Conservation (phyloP, 2,888 invertebrate genomes). For the Paralinhomoeus sp. region DNA sequence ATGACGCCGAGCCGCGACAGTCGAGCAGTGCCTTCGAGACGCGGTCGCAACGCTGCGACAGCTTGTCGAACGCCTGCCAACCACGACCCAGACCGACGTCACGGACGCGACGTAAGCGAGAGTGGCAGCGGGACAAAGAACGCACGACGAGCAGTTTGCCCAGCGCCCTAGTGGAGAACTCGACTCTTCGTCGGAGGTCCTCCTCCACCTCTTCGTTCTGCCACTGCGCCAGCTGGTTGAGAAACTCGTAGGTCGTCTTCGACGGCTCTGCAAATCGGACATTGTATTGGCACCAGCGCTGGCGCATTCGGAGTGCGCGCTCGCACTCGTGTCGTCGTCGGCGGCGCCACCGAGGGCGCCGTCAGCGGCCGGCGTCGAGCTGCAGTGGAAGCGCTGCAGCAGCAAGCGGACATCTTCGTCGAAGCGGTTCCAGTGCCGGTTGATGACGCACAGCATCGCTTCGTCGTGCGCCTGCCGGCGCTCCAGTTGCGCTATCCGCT, state of each 20-base stretch:
- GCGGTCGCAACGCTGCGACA: no score
- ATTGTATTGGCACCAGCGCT: not conserved
- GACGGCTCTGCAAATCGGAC: constrained; percentile 34
- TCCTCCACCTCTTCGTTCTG: constrained; percentile 90
- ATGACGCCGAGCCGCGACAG: no score
- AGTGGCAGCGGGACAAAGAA: no score
- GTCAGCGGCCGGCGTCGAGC: no score
- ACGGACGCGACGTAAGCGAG: no score
- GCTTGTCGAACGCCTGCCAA: no score
- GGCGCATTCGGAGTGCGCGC: not conserved
- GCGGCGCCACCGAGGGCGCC: not conserved
- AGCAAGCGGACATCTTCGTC: constrained; percentile 88
- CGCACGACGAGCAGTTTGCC: no score
- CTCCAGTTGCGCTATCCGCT: constrained; percentile 72
- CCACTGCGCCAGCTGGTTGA: constrained; percentile 85
- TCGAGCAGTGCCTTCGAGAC: no score
- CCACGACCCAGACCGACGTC: no score
- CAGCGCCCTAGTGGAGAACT: no score
- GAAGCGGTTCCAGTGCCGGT: constrained; percentile 72
- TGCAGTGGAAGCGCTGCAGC: constrained; percentile 79
- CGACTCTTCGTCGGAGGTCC: constrained; percentile 75
- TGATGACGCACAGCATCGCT: constrained; percentile 86
- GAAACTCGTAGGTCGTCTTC: constrained; percentile 80
- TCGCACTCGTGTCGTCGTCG: not conserved
- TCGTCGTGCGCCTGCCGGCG: constrained; percentile 88